Base-by-base conservation (phyloP, 2,888 invertebrate genomes). In the Ochropleura leucogaster region DNA sequence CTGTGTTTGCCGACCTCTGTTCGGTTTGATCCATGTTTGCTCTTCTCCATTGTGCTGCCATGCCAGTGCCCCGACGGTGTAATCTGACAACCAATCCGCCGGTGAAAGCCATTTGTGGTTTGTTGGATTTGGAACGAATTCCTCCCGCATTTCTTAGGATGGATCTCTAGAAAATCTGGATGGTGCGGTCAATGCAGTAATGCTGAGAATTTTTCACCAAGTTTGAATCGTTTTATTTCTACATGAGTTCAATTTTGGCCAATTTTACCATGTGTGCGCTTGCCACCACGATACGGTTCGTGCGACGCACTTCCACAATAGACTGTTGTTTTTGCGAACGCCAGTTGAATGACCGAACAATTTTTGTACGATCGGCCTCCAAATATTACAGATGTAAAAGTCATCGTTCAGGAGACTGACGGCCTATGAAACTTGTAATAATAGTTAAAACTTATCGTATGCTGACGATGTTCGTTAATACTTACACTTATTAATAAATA, bases 1-100 rank as follows among this genome's bases (percentile, higher is more conserved):
- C 88, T 87, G 86, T 93, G 89, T 94, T 93, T 94, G 91, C 87
- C 75, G 87, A 92, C 87, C 87, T 85, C 88, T 92, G 93, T 93
- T 94, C 92, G 92, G 89, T 89, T 91, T 93, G 90, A 89, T 89
- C 91, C 90, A 82, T 94, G 92, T 95, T 94, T 94, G 93, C 90
- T 83, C 85, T 88, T 79, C 86, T 87, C 91, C 89, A 93, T 95
- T 94, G 93, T 94, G 87, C 89, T 90, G 91, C 85, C 86, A 79
- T 90, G 90, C 85, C 84, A 74, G 62, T 60, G 71, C 57, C 55
- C 60, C 71, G 70, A 80, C 79, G 67, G 80, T 85, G 88, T 87
- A 85, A 87, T 85, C 78, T 82, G 87, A 85, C 82, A 83, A 78
- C 74, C 63, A 79, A 80, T 79, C 72, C 81, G 75, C 72, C 74